Evolutionary conservation across 2,888 invertebrate species (phyloP).

Genomic region (Mesorhabditis spiculigera): DNA sequence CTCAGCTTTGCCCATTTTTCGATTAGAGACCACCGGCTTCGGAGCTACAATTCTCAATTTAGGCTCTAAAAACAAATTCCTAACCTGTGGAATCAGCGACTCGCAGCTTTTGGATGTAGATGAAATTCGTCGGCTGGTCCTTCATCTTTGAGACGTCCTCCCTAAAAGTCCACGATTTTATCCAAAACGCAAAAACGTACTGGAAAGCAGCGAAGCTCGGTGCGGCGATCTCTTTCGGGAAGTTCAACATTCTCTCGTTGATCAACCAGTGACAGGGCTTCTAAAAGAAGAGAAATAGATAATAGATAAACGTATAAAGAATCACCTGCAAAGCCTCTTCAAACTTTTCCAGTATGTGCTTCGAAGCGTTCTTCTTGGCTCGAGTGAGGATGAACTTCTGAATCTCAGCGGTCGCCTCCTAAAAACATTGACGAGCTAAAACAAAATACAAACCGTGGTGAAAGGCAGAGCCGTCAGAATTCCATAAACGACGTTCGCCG

Average conservation of each 20-base stretch:
- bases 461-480: slow-evolving; percentile 8
- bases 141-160: slow-evolving; percentile 22
- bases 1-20: slow-evolving; percentile 45
- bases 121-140: slow-evolving; percentile 19
- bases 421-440: neutral
- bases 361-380: slow-evolving; percentile 37
- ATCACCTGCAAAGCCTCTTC: slow-evolving; percentile 23
- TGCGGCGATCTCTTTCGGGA: slow-evolving; percentile 41
- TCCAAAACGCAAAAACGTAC: slow-evolving; percentile 14
- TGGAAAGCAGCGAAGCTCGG: slow-evolving; percentile 32
- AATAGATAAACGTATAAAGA: neutral
- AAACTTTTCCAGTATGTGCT: slow-evolving; percentile 18
- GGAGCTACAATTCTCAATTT: neutral
- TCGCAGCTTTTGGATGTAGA: slow-evolving; percentile 41
- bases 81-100: slow-evolving; percentile 15
- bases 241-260: slow-evolving; percentile 53
- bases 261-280: slow-evolving; percentile 30
- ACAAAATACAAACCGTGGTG: neutral
- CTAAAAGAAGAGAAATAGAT: slow-evolving; percentile 5
- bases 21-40: slow-evolving; percentile 20
- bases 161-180: slow-evolving; percentile 14
- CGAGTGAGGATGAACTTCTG: slow-evolving; percentile 29
- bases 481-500: slow-evolving; percentile 28
- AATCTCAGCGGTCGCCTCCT: slow-evolving; percentile 19
- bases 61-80: no score